Evolutionary conservation across 2,113 vertebrate genomes (phyloP).

Genomic region (Etheostoma spectabile): DNA sequence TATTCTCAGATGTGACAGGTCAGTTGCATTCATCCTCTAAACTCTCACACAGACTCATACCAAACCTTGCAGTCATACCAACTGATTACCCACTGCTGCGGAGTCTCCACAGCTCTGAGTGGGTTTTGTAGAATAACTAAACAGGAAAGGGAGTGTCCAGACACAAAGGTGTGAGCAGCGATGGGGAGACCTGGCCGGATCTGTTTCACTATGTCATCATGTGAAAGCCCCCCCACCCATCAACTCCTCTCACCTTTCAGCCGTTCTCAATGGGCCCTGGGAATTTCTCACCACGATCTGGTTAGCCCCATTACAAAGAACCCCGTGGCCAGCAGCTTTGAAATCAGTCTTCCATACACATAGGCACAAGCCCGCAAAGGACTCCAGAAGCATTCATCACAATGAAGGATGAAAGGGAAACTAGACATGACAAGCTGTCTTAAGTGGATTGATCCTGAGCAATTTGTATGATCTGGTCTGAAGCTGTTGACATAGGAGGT

Average conservation of each 20-base stretch:
- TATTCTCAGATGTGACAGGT: constrained; percentile 13
- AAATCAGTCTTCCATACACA: constrained; percentile 44
- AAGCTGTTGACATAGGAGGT: constrained; percentile 47
- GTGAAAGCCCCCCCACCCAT: constrained; percentile 50
- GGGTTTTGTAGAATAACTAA: constrained; percentile 33
- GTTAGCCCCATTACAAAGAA: constrained; percentile 77
- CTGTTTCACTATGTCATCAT: constrained; percentile 75
- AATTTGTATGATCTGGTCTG: constrained; percentile 54
- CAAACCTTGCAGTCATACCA: constrained; percentile 15
- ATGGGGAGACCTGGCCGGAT: constrained; percentile 56
- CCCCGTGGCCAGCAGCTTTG: constrained; percentile 55
- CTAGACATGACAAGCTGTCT: constrained; percentile 68
- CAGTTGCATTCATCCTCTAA: constrained; percentile 1
- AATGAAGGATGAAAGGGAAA: constrained; percentile 62
- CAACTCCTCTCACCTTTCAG: constrained; percentile 77
- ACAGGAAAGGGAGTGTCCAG: constrained; percentile 49
- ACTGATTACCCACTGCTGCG: constrained; percentile 25
- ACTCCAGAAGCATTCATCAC: constrained; percentile 57
- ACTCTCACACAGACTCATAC: constrained; percentile 20
- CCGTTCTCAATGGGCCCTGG: constrained; percentile 69
- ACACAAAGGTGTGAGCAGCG: constrained; percentile 65
- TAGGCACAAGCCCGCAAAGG: constrained; percentile 33
- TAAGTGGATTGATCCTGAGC: constrained; percentile 51
- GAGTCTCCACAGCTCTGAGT: constrained; percentile 29
- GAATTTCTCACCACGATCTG: constrained; percentile 79